Evolutionary conservation across 2,113 vertebrate species (phyloP).

Genomic region (Limanda limanda): DNA sequence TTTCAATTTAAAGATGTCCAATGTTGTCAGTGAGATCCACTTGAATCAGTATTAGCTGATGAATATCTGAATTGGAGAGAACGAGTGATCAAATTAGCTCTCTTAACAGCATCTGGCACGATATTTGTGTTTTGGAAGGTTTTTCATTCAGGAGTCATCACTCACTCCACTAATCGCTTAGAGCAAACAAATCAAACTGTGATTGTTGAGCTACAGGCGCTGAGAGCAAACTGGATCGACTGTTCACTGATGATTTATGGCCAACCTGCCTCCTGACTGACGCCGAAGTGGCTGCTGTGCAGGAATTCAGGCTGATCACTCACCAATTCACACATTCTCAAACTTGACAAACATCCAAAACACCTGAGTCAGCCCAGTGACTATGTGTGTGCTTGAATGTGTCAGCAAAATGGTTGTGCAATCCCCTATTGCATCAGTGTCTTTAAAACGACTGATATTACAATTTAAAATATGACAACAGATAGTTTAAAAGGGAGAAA

Average conservation of each 20-base stretch:
- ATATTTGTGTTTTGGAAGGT: conserved; percentile 26
- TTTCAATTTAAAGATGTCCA: no score
- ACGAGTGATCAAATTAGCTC: background rate
- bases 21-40: background rate
- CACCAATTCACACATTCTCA: conserved; percentile 55
- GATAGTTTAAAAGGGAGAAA: background rate
- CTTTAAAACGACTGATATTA: background rate
- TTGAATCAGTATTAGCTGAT: conserved; percentile 14
- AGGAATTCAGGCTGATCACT: conserved; percentile 58
- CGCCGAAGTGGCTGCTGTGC: conserved; percentile 59
- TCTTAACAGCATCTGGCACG: background rate
- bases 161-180: conserved; percentile 32
- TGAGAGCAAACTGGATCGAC: conserved; percentile 43
- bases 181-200: conserved; percentile 48
- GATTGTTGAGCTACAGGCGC: conserved; percentile 53
- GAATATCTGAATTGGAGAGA: conserved; percentile 2
- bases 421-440: background rate
- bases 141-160: conserved; percentile 30
- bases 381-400: conserved; percentile 12
- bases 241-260: conserved; percentile 71
- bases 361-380: conserved; percentile 22
- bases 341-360: conserved; percentile 58
- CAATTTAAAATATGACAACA: no score
- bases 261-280: conserved; percentile 59
- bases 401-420: background rate